Evolutionary conservation across 2,888 invertebrate species (phyloP), one percentile per base, ranked within the genome.

Genomic region (Coleophora deauratella): DNA sequence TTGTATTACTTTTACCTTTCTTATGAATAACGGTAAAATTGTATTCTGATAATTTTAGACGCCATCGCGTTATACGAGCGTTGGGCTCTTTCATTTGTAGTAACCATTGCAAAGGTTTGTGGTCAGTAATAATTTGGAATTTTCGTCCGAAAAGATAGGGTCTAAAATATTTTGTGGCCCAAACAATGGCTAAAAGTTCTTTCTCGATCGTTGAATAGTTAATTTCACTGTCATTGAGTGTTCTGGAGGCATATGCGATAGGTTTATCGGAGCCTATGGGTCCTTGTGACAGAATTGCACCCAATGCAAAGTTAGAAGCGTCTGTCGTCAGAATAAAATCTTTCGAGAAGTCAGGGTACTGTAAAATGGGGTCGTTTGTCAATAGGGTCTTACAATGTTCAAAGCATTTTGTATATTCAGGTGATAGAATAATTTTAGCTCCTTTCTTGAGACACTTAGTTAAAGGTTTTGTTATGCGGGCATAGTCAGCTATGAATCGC

Each of bases 261-360:
- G 55, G 56, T 30, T 44, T 41, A 33, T 55, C 53, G 8, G 44
- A 40, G n/a, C n/a, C n/a, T n/a, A n/a, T n/a, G n/a, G n/a, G n/a
- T n/a, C n/a, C n/a, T n/a, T n/a, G n/a, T n/a, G 48, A 49, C 7
- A 59, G 33, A 11, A 61, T 47, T 9, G 49, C 47, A 1, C 54
- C 59, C 3, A 61, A 12, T 2, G 52, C 52, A n/a, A 38, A 41
- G 12, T 57, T 47, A n/a, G 47, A 47, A 1, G 63, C 57, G 39
- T 66, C 64, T 4, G 58, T 59, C 1, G 52, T 52, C 2, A 58
- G 37, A 13, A 47, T 40, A 28, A 54, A 59, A 9, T 28, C 28
- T 8, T 10, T 8, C 9, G 28, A 9, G 28, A 28, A 28, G 10
- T 28, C n/a, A n/a, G n/a, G n/a, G n/a, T n/a, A n/a, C n/a, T n/a